Evolutionary conservation across 2,888 invertebrate species (phyloP).

Genomic region (Philhelius pedissequus): DNA sequence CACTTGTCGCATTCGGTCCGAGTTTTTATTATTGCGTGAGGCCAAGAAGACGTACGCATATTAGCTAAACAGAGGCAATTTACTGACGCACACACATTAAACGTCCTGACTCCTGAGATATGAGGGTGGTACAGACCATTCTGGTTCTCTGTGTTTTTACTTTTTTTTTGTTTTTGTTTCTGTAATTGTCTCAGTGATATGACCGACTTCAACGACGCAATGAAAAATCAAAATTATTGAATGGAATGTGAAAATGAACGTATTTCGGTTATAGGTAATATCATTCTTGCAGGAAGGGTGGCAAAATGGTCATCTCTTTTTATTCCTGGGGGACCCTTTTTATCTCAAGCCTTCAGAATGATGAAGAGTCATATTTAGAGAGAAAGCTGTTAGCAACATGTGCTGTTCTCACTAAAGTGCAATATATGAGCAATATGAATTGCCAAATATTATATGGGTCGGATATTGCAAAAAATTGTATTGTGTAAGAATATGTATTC

Average conservation of each 20-base stretch:
- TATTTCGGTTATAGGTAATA: not conserved
- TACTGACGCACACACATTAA: not conserved
- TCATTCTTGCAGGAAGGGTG: not conserved
- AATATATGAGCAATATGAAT: constrained; percentile 44
- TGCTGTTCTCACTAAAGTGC: constrained; percentile 56
- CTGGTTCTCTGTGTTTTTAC: too few relatives aligned
- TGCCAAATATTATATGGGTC: not conserved
- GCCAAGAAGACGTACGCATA: constrained; percentile 56
- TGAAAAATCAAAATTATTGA: constrained; percentile 25
- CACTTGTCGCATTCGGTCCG: constrained; percentile 65
- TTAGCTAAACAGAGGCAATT: constrained; percentile 18
- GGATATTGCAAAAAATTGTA: constrained; percentile 53
- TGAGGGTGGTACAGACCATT: not conserved
- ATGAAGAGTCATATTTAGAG: constrained; percentile 53
- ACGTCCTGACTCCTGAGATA: not conserved
- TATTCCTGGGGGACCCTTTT: constrained; percentile 31
- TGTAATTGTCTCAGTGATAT: constrained; percentile 20
- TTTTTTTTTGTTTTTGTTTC: not conserved
- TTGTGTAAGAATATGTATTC: too few relatives aligned
- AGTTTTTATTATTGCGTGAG: constrained; percentile 65
- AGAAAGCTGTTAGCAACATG: constrained; percentile 59
- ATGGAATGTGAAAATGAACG: constrained; percentile 38
- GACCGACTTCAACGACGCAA: too few relatives aligned
- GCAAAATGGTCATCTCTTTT: constrained; percentile 39
- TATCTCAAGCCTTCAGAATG: not conserved